These are phyloP conservation scores for Mayetiola destructor DNA, from an alignment of 2,888 invertebrate genomes.

Conservation along the genomic window DNA sequence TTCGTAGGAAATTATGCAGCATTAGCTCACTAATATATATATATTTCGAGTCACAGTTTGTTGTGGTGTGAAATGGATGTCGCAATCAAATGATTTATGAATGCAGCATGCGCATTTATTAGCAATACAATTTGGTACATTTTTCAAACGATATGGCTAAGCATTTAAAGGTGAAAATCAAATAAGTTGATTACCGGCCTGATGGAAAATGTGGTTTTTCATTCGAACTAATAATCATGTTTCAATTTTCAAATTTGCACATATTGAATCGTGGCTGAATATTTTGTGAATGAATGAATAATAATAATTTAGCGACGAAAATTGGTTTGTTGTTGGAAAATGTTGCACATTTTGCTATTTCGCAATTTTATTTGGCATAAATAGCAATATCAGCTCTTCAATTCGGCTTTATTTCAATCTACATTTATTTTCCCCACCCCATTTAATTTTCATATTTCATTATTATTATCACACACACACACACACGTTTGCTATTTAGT, in stretches of 20 bases:
- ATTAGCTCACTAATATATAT: background rate
- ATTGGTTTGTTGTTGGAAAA: no score
- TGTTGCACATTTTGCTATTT: no score
- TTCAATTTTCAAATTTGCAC: constrained; percentile 7
- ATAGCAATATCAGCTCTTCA: no score
- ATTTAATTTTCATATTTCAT: no score
- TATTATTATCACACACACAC: no score
- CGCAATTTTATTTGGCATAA: no score
- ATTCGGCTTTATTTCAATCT: no score
- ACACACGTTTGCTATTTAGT: no score
- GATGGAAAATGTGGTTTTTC: constrained; percentile 6
- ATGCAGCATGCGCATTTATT: constrained; percentile 11
- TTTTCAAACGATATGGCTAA: background rate
- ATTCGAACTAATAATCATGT: constrained; percentile 12
- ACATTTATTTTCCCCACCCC: no score
- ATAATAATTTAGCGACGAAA: no score
- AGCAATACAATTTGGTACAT: constrained; percentile 5
- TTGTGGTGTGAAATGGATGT: background rate
- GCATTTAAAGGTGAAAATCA: constrained; percentile 2
- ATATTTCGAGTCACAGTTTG: constrained; percentile 4
- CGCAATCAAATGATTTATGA: constrained; percentile 11
- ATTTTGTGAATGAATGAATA: constrained; percentile 3
- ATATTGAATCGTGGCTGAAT: constrained; percentile 2
- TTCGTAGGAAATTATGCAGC: background rate
- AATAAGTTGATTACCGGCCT: constrained; percentile 1